Conservation (phyloP, 2,888 invertebrate genomes). For the Eupithecia inturbata region DNA sequence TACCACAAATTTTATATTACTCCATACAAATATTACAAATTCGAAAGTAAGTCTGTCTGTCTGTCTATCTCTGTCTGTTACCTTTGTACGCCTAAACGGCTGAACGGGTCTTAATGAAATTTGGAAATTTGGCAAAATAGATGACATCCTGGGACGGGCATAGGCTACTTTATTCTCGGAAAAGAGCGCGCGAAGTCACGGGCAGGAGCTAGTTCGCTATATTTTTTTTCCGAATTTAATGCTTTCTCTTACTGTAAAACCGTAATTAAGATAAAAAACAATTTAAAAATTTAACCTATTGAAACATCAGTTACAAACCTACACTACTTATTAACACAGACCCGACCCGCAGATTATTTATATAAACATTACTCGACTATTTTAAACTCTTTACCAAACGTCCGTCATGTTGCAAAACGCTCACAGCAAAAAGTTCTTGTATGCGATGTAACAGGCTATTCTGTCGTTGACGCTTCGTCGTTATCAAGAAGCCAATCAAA, state of each 20-base stretch:
- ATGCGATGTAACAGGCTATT: conserved; percentile 70
- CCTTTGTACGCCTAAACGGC: too few species aligned
- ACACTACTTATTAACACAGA: conserved; percentile 47
- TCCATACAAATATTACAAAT: too few species aligned
- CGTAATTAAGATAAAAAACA: neutral
- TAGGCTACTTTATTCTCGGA: too few species aligned
- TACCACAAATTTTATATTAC: too few species aligned
- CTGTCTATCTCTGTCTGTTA: too few species aligned
- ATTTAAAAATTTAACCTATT: neutral
- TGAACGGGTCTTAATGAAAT: too few species aligned
- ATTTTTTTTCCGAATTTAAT: neutral
- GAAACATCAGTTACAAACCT: neutral
- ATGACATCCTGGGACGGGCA: too few species aligned
- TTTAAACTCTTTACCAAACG: conserved; percentile 62
- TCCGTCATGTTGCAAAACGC: conserved; percentile 50
- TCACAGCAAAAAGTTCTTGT: conserved; percentile 58
- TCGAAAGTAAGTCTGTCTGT: too few species aligned
- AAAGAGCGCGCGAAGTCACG: too few species aligned
- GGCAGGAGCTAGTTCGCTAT: too few species aligned
- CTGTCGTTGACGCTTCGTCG: conserved; percentile 73
- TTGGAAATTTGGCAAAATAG: too few species aligned
- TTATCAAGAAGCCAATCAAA: conserved; percentile 83
- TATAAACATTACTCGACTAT: conserved; percentile 57
- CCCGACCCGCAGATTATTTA: conserved; percentile 50
- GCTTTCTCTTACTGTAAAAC: neutral